These are phyloP conservation scores for Eristalis tenax DNA, from an alignment of 2,888 invertebrate species.

Conservation along the genomic window DNA sequence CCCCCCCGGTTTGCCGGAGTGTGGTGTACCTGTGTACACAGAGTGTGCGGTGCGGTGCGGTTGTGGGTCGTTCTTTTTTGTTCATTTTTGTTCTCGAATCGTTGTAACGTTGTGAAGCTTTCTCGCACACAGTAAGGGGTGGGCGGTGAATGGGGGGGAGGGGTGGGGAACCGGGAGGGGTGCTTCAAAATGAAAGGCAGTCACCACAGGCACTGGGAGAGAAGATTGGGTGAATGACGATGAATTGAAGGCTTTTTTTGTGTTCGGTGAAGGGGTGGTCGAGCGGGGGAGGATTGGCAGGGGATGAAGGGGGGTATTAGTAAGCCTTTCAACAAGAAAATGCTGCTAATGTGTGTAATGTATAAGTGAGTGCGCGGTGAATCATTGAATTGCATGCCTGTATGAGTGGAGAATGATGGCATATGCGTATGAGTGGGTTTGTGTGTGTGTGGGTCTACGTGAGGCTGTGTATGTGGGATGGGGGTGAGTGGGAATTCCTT, in stretches of 20 bases:
- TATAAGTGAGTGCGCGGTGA: conserved; percentile 68
- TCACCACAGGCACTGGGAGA: not conserved
- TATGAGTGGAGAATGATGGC: conserved; percentile 44
- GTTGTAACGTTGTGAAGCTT: conserved; percentile 50
- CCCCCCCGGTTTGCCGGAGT: conserved; percentile 2
- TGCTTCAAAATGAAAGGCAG: not conserved
- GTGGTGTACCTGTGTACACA: conserved; percentile 55
- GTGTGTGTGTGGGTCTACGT: not conserved
- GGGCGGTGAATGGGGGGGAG: not conserved
- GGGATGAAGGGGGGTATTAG: not conserved
- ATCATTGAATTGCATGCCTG: conserved; percentile 60
- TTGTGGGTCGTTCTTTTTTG: conserved; percentile 41
- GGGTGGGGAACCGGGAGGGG: not conserved
- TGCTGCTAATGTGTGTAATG: conserved; percentile 64
- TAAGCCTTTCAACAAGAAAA: conserved; percentile 63
- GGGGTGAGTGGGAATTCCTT: conserved; percentile 51
- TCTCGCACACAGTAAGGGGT: not conserved
- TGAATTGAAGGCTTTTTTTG: not conserved
- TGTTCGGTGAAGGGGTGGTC: no score
- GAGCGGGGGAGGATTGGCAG: not conserved
- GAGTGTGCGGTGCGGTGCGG: conserved; percentile 17
- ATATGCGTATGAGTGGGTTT: not conserved
- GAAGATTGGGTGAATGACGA: not conserved
- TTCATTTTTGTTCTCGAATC: conserved; percentile 22
- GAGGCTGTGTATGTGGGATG: conserved; percentile 11